Conservation (phyloP, 2,888 invertebrate species). For the Ophion costatus region DNA sequence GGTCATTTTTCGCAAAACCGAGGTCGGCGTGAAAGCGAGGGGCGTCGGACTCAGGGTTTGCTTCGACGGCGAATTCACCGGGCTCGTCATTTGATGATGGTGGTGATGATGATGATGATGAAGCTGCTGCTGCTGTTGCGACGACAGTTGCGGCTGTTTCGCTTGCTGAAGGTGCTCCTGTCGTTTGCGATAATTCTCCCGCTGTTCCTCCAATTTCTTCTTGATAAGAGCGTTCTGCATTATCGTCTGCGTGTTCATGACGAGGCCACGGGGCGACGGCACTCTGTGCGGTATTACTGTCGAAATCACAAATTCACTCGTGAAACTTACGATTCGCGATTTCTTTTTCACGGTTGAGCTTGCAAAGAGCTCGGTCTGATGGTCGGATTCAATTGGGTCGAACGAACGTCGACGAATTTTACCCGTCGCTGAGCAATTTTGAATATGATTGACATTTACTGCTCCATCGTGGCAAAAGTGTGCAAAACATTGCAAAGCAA, state of each 20-base stretch:
- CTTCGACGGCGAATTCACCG: conserved; percentile 83
- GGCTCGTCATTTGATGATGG: conserved; percentile 77
- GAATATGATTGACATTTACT: too few relatives aligned
- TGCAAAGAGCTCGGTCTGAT: too few relatives aligned
- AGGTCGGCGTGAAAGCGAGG: conserved; percentile 96
- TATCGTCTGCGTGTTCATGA: conserved; percentile 93
- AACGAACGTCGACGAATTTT: too few relatives aligned
- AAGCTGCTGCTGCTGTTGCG: conserved; percentile 46
- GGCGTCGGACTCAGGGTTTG: conserved; percentile 88
- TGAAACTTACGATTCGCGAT: conserved; percentile 54
- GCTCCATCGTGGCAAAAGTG: too few relatives aligned
- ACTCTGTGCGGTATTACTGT: conserved; percentile 89
- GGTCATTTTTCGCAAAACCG: conserved; percentile 97
- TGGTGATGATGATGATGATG: too few relatives aligned
- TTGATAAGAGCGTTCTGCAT: conserved; percentile 94
- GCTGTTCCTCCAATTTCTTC: conserved; percentile 95
- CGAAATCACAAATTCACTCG: conserved; percentile 68
- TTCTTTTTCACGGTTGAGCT: conserved; percentile 14
- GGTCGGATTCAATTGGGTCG: background rate
- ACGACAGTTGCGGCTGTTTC: conserved; percentile 76
- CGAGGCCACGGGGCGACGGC: conserved; percentile 93
- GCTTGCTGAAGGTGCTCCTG: conserved; percentile 86
- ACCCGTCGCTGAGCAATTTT: too few relatives aligned
- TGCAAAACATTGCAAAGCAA: too few relatives aligned
- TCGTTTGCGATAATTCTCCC: conserved; percentile 92